phyloP scores from a whole-genome alignment of 1,140 invertebrate species.

The Drosophila pallidifrons region DNA sequence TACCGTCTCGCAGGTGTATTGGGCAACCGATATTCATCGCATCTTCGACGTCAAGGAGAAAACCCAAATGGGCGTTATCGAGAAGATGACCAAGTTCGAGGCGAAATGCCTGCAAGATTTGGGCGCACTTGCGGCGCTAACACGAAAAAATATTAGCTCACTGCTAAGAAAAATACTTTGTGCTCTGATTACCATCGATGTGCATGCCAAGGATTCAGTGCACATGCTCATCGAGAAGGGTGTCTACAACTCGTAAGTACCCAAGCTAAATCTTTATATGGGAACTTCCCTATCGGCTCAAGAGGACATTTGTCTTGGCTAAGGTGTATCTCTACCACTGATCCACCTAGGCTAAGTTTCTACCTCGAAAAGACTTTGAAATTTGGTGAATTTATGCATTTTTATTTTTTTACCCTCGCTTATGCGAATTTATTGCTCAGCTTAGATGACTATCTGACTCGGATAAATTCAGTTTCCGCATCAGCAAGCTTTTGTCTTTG shows the following conservation, averaged over 20 bases:
- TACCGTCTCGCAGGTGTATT: constrained; percentile 94
- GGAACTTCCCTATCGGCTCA: not conserved
- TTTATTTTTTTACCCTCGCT: no score
- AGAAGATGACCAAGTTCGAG: constrained; percentile 89
- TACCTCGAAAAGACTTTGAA: no score
- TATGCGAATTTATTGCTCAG: no score
- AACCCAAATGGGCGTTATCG: constrained; percentile 78
- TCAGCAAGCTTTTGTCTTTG: no score
- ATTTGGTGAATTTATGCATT: no score
- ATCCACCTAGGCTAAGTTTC: no score
- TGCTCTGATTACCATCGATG: constrained; percentile 94
- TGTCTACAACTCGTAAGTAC: constrained; percentile 87
- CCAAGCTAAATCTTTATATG: no score
- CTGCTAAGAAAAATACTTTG: constrained; percentile 91
- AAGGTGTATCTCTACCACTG: no score
- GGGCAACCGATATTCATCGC: constrained; percentile 91
- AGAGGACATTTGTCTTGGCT: no score
- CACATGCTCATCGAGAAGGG: constrained; percentile 89
- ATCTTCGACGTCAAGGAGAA: constrained; percentile 87
- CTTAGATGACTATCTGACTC: no score
- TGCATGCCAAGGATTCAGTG: constrained; percentile 94
- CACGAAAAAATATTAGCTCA: constrained; percentile 89
- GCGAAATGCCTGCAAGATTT: constrained; percentile 90
- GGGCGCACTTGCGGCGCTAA: constrained; percentile 91
- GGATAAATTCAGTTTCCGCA: no score